phyloP scores from a whole-genome alignment of 2,113 vertebrate species.

The Podiceps cristatus region DNA sequence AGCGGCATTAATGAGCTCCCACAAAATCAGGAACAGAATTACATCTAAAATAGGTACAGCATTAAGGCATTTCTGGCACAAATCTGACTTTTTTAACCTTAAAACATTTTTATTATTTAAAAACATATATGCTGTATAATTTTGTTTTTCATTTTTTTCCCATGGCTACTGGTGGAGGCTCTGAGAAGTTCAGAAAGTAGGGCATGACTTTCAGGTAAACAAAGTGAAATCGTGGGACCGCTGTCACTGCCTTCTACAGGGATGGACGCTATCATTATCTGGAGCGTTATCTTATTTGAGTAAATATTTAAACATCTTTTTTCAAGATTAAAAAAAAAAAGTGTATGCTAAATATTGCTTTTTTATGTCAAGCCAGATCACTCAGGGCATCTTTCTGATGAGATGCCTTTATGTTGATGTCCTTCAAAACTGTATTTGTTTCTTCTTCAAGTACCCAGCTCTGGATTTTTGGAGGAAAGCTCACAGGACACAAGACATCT shows the following conservation, averaged over 20 bases:
- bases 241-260: not conserved
- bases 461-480: not conserved
- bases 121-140: not conserved
- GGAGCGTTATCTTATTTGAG: not conserved
- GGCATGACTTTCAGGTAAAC: not conserved
- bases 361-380: not conserved
- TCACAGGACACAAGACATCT: not conserved
- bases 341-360: not conserved
- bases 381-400: not conserved
- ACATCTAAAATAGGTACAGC: not conserved
- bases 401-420: not conserved
- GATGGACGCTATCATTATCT: not conserved
- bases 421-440: not conserved
- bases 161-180: not conserved
- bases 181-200: not conserved
- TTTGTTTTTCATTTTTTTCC: not conserved
- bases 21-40: not conserved
- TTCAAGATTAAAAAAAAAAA: not conserved
- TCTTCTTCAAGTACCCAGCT: not conserved
- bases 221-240: not conserved
- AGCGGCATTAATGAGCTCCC: not conserved
- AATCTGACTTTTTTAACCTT: not conserved
- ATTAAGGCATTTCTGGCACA: not conserved
- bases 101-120: not conserved
- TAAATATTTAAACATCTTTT: conserved; percentile 6